Base-by-base conservation (phyloP, 2,888 invertebrate species). In the Phaedon cochleariae region DNA sequence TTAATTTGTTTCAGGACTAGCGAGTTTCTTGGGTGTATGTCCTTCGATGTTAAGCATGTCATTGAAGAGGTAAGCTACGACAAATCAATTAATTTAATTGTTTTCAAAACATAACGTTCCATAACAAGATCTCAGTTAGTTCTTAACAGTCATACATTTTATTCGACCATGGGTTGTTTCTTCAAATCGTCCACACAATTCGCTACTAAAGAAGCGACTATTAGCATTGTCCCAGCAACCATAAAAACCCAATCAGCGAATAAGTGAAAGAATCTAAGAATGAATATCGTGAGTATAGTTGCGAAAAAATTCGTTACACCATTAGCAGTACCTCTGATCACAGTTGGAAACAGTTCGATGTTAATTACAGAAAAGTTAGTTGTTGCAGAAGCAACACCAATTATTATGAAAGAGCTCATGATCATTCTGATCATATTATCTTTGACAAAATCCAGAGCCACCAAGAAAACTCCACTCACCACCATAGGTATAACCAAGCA, bases 21-120 rank as follows among this genome's bases (percentile, higher is more conserved):
- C 87, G 95, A 96, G 86, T 93, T 96, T 85, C 87, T 96, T 85
- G 96, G 96, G 88, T 96, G 95, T 85, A 92, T 94, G 90, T 94
- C 95, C 84, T 94, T 96, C 86, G 92, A 94, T 76, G 87, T 96
- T 78, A 90, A 90, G 85, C 90, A 93, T 88, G 90, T 92, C 75
- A 87, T 91, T 85, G 90, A 89, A 81, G 88, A 88, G 89, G 90
- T 90, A 86, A 86, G 88, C 53, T 18, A 17, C 22, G n/a, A 55
- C 17, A 20, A 0, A 10, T 4, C 7, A 10, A 51, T 9, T 21
- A 9, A n/a, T n/a, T n/a, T n/a, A n/a, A n/a, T n/a, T n/a, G n/a
- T n/a, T n/a, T n/a, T n/a, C n/a, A n/a, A n/a, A n/a, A n/a, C n/a
- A n/a, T n/a, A n/a, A n/a, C n/a, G n/a, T n/a, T n/a, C n/a, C n/a